A percentile compares a stretch with the other conserved stretches of the same genome.
These are phyloP conservation scores for Epicauta chinensis DNA, from an alignment of 1,140 invertebrate species.

Conservation along the genomic window DNA sequence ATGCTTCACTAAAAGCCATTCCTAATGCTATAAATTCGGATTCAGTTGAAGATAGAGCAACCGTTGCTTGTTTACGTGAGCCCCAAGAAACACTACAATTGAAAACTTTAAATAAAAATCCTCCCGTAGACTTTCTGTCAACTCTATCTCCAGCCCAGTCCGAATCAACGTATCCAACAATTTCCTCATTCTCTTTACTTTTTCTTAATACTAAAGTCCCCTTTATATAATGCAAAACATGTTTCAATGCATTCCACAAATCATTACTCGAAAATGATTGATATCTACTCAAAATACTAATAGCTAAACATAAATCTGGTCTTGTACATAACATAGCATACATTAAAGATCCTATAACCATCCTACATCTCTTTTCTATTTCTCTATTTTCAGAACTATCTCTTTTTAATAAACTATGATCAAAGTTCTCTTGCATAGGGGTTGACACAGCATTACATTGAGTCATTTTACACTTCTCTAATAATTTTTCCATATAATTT, in stretches of 20 bases:
- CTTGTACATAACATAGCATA: too few species aligned
- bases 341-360: too few species aligned
- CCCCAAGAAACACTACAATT: conserved; percentile 34
- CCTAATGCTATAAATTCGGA: conserved; percentile 33
- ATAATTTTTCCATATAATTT: conserved; percentile 8
- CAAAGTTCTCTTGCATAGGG: conserved; percentile 12
- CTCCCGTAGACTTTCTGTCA: conserved; percentile 26
- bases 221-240: too few species aligned
- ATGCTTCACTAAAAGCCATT: conserved; percentile 20
- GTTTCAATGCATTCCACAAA: too few species aligned
- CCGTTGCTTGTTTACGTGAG: conserved; percentile 35
- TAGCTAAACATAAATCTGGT: too few species aligned
- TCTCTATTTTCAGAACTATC: too few species aligned
- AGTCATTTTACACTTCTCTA: conserved; percentile 4
- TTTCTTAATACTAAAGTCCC: conserved; percentile 10
- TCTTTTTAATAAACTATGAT: too few species aligned
- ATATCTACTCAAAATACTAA: too few species aligned
- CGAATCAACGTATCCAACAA: conserved; percentile 32
- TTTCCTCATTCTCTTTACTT: not conserved
- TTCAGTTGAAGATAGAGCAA: conserved; percentile 35
- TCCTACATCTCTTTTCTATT: too few species aligned
- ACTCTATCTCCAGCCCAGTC: conserved; percentile 32
- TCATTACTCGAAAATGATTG: too few species aligned
- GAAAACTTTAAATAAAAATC: conserved; percentile 28
- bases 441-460: conserved; percentile 17